Evolutionary conservation across 2,797 vertebrate species (phyloP).

Genomic region (Harpagifer antarcticus): DNA sequence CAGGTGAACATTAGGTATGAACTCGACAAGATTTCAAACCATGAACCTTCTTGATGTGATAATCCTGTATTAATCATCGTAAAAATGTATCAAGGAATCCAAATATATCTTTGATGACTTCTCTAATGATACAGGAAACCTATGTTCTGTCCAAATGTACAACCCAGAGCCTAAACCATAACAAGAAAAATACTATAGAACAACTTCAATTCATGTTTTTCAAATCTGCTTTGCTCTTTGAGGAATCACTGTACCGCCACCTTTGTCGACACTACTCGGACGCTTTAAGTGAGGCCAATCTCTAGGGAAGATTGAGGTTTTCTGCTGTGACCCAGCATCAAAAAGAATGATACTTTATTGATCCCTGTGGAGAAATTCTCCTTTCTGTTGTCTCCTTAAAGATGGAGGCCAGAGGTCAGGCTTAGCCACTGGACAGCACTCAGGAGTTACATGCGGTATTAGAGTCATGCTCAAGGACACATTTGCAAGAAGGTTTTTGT

Average conservation of each 20-base stretch:
- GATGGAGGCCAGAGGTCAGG: slow-evolving; percentile 62
- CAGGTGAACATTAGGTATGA: neutral
- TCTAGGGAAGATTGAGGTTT: slow-evolving; percentile 47
- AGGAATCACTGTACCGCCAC: slow-evolving; percentile 16
- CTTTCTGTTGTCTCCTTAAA: slow-evolving; percentile 47
- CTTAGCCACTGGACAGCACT: slow-evolving; percentile 30
- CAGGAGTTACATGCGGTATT: slow-evolving; percentile 26
- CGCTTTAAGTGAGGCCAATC: slow-evolving; percentile 46
- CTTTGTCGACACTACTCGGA: slow-evolving; percentile 13
- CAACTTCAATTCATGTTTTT: slow-evolving; percentile 8
- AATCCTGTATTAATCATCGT: neutral
- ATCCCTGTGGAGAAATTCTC: slow-evolving; percentile 57
- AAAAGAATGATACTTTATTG: slow-evolving; percentile 61
- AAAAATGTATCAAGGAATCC: neutral
- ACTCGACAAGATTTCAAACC: neutral
- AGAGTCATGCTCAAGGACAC: slow-evolving; percentile 47
- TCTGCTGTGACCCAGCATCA: slow-evolving; percentile 43
- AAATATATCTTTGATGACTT: neutral
- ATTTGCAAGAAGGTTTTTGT: slow-evolving; percentile 34
- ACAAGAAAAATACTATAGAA: neutral
- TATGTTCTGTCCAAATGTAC: neutral
- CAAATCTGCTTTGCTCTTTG: slow-evolving; percentile 12
- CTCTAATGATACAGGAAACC: neutral
- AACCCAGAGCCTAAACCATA: neutral
- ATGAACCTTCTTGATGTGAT: neutral